These are phyloP conservation scores for Drosophila busckii DNA, from an alignment of 1,140 invertebrate species.

Conservation along the genomic window DNA sequence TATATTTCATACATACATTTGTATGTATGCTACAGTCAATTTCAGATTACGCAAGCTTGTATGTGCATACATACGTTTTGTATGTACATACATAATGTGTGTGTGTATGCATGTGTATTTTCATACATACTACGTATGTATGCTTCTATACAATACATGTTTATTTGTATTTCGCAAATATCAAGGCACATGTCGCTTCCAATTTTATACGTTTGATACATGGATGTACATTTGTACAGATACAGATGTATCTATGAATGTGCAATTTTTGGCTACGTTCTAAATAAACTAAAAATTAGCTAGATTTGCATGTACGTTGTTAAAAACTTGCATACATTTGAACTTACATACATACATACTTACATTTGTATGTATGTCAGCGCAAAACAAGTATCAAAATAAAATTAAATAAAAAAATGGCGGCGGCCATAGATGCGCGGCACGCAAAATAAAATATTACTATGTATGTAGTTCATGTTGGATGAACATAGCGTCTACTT, in stretches of 20 bases:
- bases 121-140: conserved; percentile 1
- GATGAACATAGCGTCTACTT: conserved; percentile 10
- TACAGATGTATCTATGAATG: conserved; percentile 8
- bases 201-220: conserved; percentile 26
- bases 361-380: conserved; percentile 11
- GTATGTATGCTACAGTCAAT: conserved; percentile 30
- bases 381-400: conserved; percentile 50
- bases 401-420: conserved; percentile 63
- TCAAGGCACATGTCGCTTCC: conserved; percentile 43
- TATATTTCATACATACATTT: too few relatives aligned
- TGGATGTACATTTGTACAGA: conserved; percentile 15
- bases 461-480: conserved; percentile 40
- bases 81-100: conserved; percentile 12
- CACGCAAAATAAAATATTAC: conserved; percentile 68
- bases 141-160: neutral
- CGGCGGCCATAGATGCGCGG: conserved; percentile 69
- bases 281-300: too few relatives aligned
- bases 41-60: conserved; percentile 56
- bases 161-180: conserved; percentile 15
- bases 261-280: conserved; percentile 20
- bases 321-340: conserved; percentile 19
- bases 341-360: neutral
- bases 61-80: conserved; percentile 37
- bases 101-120: conserved; percentile 3
- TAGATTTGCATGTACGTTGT: too few relatives aligned